Evolutionary conservation across 2,888 invertebrate species (phyloP), one percentile per base, ranked within the genome.

Genomic region (Agrochola lychnidis): DNA sequence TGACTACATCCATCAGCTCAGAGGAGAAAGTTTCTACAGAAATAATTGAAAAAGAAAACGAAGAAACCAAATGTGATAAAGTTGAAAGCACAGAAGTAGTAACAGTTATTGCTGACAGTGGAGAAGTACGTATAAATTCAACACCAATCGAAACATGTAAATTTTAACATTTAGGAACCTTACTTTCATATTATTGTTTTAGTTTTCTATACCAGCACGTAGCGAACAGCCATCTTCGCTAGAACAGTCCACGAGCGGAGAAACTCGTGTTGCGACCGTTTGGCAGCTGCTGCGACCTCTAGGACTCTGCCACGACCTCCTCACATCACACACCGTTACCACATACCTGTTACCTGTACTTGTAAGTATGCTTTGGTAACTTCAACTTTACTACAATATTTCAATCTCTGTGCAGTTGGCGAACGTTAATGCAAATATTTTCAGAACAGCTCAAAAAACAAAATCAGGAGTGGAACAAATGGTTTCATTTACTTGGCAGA

Each of bases 321-420:
- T 99, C 85, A 99, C 99, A 62, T 98, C 98, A 81, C 98, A 98
- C 90, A 99, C 99, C 67, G 98, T 99, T 91, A 98, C 98, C 92
- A 99, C 98, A 94, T 99, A 99, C 96, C 98, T 99, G 90, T 97
- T 99, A 97, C 99, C 99, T 77, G 98, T 99, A 91, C 97, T 99
- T 95, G 98, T 98, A 95, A 97, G 98, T 92, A 75, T 78, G 63
- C 36, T 67, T 53, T 42, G n/a, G 45, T 63, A 25, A 56, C 16
- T 42, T n/a, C 2, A 42, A 12, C 25, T 56, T 42, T 7, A 19
- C 14, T 51, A 61, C 4, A 40, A 14, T 57, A 25, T 30, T 12
- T 48, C 36, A 2, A 56, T 45, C 1, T n/a, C 12, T 48, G 12
- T 16, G 40, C 40, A 16, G n/a, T 36, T 12, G 40, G 36, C 25